phyloP scores from a whole-genome alignment of 2,888 invertebrate species.

The Spilosoma lubricipeda region DNA sequence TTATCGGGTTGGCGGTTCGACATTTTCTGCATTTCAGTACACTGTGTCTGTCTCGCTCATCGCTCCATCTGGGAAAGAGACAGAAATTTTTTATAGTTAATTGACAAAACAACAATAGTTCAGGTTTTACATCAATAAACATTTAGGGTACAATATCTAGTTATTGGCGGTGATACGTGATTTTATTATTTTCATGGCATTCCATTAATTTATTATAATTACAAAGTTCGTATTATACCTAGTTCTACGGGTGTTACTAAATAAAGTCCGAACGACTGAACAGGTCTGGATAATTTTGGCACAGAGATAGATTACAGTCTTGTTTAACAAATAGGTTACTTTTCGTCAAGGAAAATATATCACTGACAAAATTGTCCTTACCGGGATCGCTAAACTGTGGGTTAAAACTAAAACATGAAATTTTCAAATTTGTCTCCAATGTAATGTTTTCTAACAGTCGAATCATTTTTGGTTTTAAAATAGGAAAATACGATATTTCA shows the following conservation, averaged over 20 bases:
- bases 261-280: background rate
- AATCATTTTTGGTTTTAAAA: background rate
- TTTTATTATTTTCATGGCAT: background rate
- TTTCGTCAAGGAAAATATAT: too few relatives aligned
- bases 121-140: conserved; percentile 49
- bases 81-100: conserved; percentile 58
- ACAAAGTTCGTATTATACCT: background rate
- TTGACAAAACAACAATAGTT: conserved; percentile 61
- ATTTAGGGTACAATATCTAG: conserved; percentile 40
- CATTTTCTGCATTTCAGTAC: conserved; percentile 48
- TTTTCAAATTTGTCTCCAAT: too few relatives aligned
- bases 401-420: too few relatives aligned
- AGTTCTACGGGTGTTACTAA: background rate
- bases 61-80: conserved; percentile 73
- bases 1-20: conserved; percentile 47
- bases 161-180: conserved; percentile 15
- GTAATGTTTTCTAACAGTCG: too few relatives aligned
- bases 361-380: too few relatives aligned
- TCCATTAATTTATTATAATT: background rate
- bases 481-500: background rate
- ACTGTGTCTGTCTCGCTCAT: conserved; percentile 48
- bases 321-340: background rate
- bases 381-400: too few relatives aligned
- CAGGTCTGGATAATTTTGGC: background rate
- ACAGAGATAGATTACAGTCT: background rate